Conservation (phyloP, 1,140 invertebrate species). For the Adelges cooleyi region DNA sequence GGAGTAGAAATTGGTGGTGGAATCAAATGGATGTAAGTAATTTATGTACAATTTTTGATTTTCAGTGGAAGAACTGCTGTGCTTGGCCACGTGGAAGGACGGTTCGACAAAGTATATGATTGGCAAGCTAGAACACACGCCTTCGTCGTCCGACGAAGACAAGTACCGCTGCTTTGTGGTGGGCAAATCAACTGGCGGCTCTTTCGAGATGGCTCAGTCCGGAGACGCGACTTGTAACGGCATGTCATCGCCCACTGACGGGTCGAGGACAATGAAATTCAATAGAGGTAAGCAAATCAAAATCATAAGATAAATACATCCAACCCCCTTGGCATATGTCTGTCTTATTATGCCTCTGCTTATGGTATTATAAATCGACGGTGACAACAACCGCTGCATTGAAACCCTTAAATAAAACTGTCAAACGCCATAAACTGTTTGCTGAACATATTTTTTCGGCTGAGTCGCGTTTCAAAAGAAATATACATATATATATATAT, state of each 20-base stretch:
- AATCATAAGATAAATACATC: neutral
- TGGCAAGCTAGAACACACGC: constrained; percentile 47
- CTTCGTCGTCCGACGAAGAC: constrained; percentile 46
- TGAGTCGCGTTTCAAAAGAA: no score
- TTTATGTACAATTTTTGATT: constrained; percentile 2
- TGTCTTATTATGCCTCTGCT: no score
- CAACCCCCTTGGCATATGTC: neutral
- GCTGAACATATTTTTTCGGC: no score
- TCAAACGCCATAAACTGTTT: no score
- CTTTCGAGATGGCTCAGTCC: constrained; percentile 59
- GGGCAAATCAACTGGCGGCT: constrained; percentile 37
- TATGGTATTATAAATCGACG: no score
- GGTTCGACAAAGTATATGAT: constrained; percentile 69
- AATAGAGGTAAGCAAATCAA: constrained; percentile 44
- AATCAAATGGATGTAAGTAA: no score
- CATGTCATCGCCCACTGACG: constrained; percentile 50
- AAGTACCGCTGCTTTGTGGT: constrained; percentile 54
- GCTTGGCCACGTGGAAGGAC: constrained; percentile 74
- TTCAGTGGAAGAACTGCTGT: constrained; percentile 69
- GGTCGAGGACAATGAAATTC: constrained; percentile 50
- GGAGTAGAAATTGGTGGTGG: no score
- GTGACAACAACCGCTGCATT: no score
- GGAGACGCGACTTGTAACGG: constrained; percentile 72
- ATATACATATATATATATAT: no score
- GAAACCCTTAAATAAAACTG: no score